Conservation (phyloP, 1,140 invertebrate genomes). For the Cydia strobilella region DNA sequence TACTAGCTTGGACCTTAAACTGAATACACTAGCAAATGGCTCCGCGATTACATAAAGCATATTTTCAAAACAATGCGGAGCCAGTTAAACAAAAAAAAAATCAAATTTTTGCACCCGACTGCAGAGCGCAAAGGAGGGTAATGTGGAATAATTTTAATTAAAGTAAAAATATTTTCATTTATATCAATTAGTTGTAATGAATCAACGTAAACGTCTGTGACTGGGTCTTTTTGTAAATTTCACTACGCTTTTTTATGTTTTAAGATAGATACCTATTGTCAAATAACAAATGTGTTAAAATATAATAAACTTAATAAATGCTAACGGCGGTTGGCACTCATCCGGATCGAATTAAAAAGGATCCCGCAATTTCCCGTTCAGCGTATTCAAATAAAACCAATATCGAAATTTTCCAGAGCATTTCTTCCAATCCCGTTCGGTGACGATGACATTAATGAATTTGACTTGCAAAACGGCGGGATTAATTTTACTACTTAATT, state of each 20-base stretch:
- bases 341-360: not conserved
- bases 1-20: too few species aligned
- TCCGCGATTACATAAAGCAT: too few species aligned
- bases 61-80: too few species aligned
- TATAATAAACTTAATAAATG: not conserved
- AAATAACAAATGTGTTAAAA: not conserved
- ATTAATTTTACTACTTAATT: not conserved
- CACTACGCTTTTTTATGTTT: not conserved
- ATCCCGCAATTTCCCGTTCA: constrained; percentile 7
- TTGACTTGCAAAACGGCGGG: not conserved
- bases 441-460: constrained; percentile 3
- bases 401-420: constrained; percentile 9
- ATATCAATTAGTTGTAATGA: too few species aligned
- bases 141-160: too few species aligned
- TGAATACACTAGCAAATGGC: too few species aligned
- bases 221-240: not conserved
- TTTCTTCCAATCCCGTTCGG: not conserved
- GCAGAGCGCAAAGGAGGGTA: too few species aligned
- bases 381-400: constrained; percentile 25
- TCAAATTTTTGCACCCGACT: too few species aligned
- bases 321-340: not conserved
- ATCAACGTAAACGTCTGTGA: not conserved
- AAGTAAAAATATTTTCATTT: too few species aligned
- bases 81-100: too few species aligned
- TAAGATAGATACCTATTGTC: not conserved